Evolutionary conservation across 2,113 vertebrate genomes (phyloP).

Genomic region (Mesocricetus auratus): DNA sequence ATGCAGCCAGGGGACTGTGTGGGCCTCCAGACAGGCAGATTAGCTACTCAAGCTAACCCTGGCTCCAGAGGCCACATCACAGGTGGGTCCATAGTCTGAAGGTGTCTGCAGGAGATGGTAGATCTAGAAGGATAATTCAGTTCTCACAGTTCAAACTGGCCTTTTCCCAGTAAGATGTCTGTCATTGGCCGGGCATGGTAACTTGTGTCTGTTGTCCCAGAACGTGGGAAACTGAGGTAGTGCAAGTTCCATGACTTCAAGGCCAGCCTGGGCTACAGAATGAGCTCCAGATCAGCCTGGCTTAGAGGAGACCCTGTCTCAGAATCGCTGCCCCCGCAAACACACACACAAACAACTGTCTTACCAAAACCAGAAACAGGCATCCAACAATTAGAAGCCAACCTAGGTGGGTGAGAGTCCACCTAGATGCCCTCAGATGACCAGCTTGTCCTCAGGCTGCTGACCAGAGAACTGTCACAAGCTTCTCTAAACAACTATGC

Average conservation of each 20-base stretch:
- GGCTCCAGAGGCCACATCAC: accelerated
- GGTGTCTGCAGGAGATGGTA: background rate
- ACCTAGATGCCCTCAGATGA: background rate
- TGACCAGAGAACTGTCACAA: background rate
- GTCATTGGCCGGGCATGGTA: background rate
- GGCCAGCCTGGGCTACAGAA: background rate
- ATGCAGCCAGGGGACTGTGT: accelerated
- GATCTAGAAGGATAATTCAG: background rate
- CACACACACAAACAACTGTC: too few species aligned
- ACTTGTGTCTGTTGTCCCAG: background rate
- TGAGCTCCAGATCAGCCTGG: background rate
- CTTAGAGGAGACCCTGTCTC: background rate
- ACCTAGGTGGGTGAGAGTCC: background rate
- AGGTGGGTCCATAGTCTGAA: accelerated
- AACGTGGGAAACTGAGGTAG: background rate
- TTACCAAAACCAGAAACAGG: background rate
- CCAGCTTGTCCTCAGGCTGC: background rate
- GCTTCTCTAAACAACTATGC: background rate
- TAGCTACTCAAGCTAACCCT: too few species aligned
- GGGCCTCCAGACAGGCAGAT: background rate
- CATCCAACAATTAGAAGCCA: background rate
- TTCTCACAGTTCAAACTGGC: background rate
- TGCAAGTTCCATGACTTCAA: background rate
- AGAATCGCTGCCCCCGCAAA: background rate
- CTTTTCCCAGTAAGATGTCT: background rate